Conservation (phyloP, 2,888 invertebrate species). For the Dilophus febrilis region DNA sequence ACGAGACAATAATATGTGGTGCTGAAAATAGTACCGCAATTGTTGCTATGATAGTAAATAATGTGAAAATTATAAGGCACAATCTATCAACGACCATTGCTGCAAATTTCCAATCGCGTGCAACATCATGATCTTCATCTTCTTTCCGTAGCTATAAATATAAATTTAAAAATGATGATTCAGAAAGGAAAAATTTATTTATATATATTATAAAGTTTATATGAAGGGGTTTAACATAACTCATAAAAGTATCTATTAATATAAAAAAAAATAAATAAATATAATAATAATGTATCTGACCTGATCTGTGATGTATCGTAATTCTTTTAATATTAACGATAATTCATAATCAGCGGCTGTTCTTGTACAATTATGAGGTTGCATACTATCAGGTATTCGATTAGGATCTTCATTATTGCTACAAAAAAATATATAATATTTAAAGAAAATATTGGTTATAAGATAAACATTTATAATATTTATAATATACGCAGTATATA, state of each 20-base stretch:
- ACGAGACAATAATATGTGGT: slow-evolving; percentile 53
- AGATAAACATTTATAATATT: not conserved
- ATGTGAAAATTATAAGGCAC: slow-evolving; percentile 98
- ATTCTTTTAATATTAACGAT: slow-evolving; percentile 86
- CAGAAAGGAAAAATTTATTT: no score
- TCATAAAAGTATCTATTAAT: not conserved
- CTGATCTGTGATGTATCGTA: slow-evolving; percentile 81
- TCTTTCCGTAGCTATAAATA: slow-evolving; percentile 64
- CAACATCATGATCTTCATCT: slow-evolving; percentile 83
- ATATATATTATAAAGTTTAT: not conserved
- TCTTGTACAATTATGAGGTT: slow-evolving; percentile 66
- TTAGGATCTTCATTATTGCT: slow-evolving; percentile 35
- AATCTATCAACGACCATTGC: slow-evolving; percentile 99
- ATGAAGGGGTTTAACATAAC: not conserved
- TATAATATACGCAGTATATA: not conserved
- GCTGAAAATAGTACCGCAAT: slow-evolving; percentile 93
- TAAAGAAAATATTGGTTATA: slow-evolving; percentile 17
- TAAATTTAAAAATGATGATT: no score
- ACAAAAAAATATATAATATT: no score
- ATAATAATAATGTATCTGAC: slow-evolving; percentile 37
- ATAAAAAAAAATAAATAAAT: not conserved
- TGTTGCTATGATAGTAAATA: slow-evolving; percentile 94
- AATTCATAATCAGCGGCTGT: slow-evolving; percentile 81
- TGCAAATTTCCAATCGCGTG: slow-evolving; percentile 99
- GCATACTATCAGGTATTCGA: slow-evolving; percentile 54